Evolutionary conservation across 37 sponge, comb jelly and placozoan genomes (phyloP), one percentile per base, ranked within the genome.

Genomic region (Eunapius fragilis): DNA sequence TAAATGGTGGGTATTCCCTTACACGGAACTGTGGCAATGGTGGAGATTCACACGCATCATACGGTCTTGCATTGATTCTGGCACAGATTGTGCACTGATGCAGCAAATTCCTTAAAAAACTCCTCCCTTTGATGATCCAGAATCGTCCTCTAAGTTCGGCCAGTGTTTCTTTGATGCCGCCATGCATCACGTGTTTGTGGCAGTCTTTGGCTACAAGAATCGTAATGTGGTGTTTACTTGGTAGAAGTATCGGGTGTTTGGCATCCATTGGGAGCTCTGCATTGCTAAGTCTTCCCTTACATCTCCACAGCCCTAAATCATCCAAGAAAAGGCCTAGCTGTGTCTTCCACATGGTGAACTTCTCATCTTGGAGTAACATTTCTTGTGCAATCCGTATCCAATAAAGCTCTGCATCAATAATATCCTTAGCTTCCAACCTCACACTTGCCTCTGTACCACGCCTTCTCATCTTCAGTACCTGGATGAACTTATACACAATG

Each of bases 211-310:
- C 78, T 23, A 85, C 58, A 23, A 85, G 78, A 31, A 28, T 25
- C 22, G 85, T 85, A 33, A 85, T n/a, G 68, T 67, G 77, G 78
- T 76, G 69, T 68, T 85, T 36, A 25, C 25, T 77, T 5, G 41
- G 27, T 70, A 85, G 37, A 68, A 85, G 35, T 48, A 77, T 76
- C 3, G 85, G 85, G 58, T 76, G 31, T 32, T 77, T 75, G 24
- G 70, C 69, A 35, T 32, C n/a, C 11, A 31, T n/a, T 7, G 72
- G 34, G 37, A 82, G 31, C 35, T 71, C 37, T n/a, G 85, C 67
- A 75, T 85, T 85, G 24, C 35, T 26, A 33, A 85, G 24, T 37
- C 85, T 85, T 34, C 78, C 85, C 37, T 70, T 26, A 32, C 85
- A 85, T 37, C 78, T 75, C 85, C 34, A 77, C 35, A 77, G 14